Evolutionary conservation across 1,140 invertebrate genomes (phyloP).

Genomic region (Pinna nobilis): DNA sequence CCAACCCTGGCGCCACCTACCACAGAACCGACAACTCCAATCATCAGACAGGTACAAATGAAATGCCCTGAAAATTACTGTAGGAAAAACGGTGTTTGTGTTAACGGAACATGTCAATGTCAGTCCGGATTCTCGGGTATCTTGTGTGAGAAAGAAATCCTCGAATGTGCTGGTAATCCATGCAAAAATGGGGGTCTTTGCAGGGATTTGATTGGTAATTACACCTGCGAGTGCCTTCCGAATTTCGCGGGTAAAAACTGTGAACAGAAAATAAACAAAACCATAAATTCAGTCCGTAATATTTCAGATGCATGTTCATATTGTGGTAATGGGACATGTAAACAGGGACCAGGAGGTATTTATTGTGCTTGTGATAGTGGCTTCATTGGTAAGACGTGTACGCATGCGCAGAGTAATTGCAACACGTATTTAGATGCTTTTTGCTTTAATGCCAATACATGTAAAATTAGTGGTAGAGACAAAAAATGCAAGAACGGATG

Average conservation of each 20-base stretch:
- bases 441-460: not conserved
- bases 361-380: conserved; percentile 25
- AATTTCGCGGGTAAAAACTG: conserved; percentile 21
- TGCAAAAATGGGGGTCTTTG: conserved; percentile 23
- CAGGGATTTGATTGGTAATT: conserved; percentile 24
- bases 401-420: not conserved
- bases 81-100: conserved; percentile 11
- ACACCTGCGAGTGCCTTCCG: conserved; percentile 18
- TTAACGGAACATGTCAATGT: conserved; percentile 23
- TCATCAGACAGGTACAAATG: not conserved
- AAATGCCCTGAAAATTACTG: conserved; percentile 12
- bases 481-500: conserved; percentile 22
- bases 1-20: not conserved
- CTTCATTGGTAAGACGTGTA: conserved; percentile 19
- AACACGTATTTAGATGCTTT: conserved; percentile 6
- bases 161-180: conserved; percentile 19
- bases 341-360: not conserved
- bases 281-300: not conserved
- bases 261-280: not conserved
- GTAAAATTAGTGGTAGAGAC: conserved; percentile 13
- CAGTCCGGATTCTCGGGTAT: not conserved
- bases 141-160: conserved; percentile 26
- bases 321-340: conserved; percentile 35
- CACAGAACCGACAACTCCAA: conserved; percentile 3
- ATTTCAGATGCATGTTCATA: conserved; percentile 8